Conservation (phyloP, 2,888 invertebrate genomes). For the Eupelmus urozonus region DNA sequence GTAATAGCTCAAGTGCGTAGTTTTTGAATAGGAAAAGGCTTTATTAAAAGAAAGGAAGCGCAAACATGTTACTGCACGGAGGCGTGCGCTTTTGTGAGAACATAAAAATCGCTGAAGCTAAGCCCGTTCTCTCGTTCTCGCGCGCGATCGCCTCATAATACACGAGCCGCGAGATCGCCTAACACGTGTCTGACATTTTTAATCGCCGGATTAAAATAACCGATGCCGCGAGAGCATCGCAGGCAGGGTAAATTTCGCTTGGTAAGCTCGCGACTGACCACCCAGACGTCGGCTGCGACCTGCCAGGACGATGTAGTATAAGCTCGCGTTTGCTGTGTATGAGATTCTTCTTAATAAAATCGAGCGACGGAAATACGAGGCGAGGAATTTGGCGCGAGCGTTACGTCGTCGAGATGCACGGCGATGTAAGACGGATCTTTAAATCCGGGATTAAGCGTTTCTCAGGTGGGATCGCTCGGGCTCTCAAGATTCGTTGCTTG, state of each 20-base stretch:
- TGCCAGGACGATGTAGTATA: constrained; percentile 1
- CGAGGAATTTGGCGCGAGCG: constrained; percentile 12
- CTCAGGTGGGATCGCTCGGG: not conserved
- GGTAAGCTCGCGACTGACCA: not conserved
- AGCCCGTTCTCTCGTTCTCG: constrained; percentile 53
- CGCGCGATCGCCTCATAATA: not conserved
- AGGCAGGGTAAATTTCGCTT: not conserved
- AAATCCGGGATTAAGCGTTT: constrained; percentile 46
- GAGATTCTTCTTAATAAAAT: not conserved
- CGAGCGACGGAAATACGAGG: constrained; percentile 3
- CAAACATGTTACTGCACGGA: too few species aligned
- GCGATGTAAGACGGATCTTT: constrained; percentile 25
- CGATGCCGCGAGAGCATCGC: constrained; percentile 67
- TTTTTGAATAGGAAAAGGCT: too few species aligned
- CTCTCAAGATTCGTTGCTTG: constrained; percentile 46
- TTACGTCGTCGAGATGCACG: not conserved
- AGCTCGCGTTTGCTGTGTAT: not conserved
- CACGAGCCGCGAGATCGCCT: constrained; percentile 64
- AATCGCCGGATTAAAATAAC: constrained; percentile 76
- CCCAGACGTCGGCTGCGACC: not conserved
- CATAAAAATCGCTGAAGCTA: not conserved
- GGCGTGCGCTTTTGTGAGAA: too few species aligned
- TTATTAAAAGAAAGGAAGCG: too few species aligned
- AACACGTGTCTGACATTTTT: constrained; percentile 76
- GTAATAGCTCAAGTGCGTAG: too few species aligned